phyloP scores from a whole-genome alignment of 2,888 invertebrate genomes.

The Cephus pygmeus region DNA sequence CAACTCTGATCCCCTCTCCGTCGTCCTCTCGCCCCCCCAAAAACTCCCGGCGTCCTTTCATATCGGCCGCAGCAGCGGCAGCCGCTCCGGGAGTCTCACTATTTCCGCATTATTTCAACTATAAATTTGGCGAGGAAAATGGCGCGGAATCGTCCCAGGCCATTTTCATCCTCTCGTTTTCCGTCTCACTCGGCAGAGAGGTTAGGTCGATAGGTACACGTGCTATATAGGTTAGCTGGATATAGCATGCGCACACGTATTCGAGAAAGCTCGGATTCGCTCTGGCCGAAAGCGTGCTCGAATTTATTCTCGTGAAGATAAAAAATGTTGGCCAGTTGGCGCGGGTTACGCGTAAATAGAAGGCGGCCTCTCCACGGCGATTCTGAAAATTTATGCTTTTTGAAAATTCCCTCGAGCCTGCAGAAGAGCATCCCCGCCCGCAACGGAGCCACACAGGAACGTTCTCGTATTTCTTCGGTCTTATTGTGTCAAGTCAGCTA shows the following conservation, averaged over 20 bases:
- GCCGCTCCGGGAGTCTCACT: constrained; percentile 38
- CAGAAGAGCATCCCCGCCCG: neutral
- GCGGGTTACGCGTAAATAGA: constrained; percentile 3
- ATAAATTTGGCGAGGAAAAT: constrained; percentile 49
- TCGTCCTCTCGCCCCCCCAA: neutral
- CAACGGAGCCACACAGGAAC: neutral
- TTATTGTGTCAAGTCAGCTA: neutral
- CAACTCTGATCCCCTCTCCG: constrained; percentile 14
- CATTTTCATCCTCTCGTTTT: constrained; percentile 11
- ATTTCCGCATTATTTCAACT: constrained; percentile 51
- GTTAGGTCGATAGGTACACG: neutral
- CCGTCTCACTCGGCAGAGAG: neutral
- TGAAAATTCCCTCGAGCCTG: neutral
- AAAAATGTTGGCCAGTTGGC: constrained; percentile 3
- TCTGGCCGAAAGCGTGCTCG: neutral
- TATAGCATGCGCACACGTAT: neutral
- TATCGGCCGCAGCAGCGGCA: constrained; percentile 12
- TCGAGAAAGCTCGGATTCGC: neutral
- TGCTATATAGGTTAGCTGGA: neutral
- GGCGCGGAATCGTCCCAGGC: constrained; percentile 38
- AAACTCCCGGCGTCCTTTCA: constrained; percentile 23
- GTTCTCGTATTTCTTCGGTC: neutral
- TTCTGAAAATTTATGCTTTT: constrained; percentile 1
- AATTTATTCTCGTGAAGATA: constrained; percentile 2
- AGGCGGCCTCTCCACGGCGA: neutral